A percentile compares a stretch with the other conserved stretches of the same genome.
Evolutionary conservation across 2,113 vertebrate genomes (phyloP).

Genomic region (Alosa alosa): DNA sequence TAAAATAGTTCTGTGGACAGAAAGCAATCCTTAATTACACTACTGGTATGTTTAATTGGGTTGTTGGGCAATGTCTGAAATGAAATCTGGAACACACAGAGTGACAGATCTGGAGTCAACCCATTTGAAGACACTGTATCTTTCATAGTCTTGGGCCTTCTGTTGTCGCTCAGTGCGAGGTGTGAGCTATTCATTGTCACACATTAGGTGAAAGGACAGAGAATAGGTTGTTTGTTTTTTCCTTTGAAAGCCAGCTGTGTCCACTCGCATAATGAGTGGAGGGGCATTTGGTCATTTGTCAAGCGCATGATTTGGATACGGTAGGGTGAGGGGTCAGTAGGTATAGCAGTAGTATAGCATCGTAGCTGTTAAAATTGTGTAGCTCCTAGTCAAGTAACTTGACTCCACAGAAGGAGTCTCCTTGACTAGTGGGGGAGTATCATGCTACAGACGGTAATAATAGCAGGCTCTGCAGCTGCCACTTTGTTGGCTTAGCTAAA

Average conservation of each 20-base stretch:
- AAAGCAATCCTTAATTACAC: constrained; percentile 2
- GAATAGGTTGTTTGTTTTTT: constrained; percentile 48
- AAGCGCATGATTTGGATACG: neutral
- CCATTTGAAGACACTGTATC: neutral
- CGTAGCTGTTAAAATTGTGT: constrained; percentile 44
- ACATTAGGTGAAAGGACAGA: constrained; percentile 47
- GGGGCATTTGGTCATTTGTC: constrained; percentile 9
- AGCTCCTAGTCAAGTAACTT: constrained; percentile 52
- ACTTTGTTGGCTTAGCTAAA: constrained; percentile 42
- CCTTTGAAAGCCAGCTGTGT: constrained; percentile 8
- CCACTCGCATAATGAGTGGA: neutral
- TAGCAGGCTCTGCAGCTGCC: constrained; percentile 53
- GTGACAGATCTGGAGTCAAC: constrained; percentile 2
- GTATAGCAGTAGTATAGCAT: neutral
- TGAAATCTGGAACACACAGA: neutral
- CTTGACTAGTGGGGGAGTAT: constrained; percentile 46
- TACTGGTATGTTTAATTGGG: neutral
- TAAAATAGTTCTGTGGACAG: neutral
- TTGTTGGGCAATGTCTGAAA: neutral
- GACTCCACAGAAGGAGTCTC: constrained; percentile 53
- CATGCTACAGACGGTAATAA: constrained; percentile 58
- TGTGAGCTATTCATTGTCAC: neutral
- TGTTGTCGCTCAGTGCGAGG: neutral
- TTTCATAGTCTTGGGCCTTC: neutral
- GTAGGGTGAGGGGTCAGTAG: constrained; percentile 1